Evolutionary conservation across 2,113 vertebrate species (phyloP), one percentile per base, ranked within the genome.

Genomic region (Falco punctatus): DNA sequence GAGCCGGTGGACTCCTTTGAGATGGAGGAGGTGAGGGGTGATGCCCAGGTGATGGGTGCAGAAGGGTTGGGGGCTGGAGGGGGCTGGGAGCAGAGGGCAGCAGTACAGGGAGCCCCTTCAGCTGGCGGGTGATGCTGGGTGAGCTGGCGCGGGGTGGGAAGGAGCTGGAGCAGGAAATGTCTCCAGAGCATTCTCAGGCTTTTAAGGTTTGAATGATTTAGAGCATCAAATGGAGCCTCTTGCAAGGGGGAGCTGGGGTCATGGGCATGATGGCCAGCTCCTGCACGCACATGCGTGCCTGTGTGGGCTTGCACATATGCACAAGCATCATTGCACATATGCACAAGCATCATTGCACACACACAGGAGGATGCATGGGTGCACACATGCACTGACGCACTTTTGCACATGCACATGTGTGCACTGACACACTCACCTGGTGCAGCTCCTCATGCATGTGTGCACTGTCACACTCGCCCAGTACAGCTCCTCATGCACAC

Each of bases 1-100:
- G 90, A 94, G 95, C 51, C 10, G 3, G 91, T 49, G 38, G 98
- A 98, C 74, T 98, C 98, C 52, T 98, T 98, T 42, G 98, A 98
- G 88, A 91, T 98, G 64, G 98, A 98, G 71, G 98, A 99, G 98
- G 98, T 98, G 97, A 77, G 95, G 88, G 22, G 19, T 4, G 46
- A 17, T 40, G 18, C 4, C 38, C 4, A 19, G 62, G 38, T 5
- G 55, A 16, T 12, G 54, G 48, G n/a, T 5, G 0, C 52, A 6
- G 40, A 26, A 42, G 46, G 83, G 32, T 7, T 16, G 15, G 33
- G 16, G 19, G 57, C n/a, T 3, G 9, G 9, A 14, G 15, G 15
- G 55, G 24, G 28, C 42, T 20, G 65, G 79, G 40, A 44, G 32
- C 2, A 8, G 73, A 44, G 19, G 33, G 44, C 33, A 27, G 46